Base-by-base conservation (phyloP, 2,888 invertebrate genomes). In the Epinotia brunnichana region DNA sequence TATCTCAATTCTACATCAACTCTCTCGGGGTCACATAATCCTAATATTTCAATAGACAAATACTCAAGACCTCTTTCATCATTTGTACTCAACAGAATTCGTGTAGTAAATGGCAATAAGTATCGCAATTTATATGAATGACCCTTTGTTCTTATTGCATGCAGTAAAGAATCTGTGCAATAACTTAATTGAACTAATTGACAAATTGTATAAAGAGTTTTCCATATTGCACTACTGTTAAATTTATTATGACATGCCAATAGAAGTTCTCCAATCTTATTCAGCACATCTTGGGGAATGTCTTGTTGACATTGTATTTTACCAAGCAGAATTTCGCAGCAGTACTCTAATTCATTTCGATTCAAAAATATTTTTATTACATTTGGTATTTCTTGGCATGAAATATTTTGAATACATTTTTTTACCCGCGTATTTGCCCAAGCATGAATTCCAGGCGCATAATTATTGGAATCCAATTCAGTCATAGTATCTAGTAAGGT, bases 1-100 rank as follows among this genome's bases (percentile, higher is more conserved):
- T 82, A 80, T 81, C 93, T 87, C 85, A 91, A 85, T 70, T 91
- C 89, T 11, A 86, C 81, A 81, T 93, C 91, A 41, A 81, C 80
- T 53, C 75, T 81, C 74, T 89, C 87, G 70, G 87, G 85, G 74
- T 89, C 80, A 81, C 87, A 83, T 53, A 92, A 76, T 35, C 76
- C 76, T 35, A 78, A 80, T 74, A 91, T 83, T 11, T 84, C 77
- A 69, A 82, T 78, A 24, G 85, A 83, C 68, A 92, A 75, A 48
- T 72, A 73, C 51, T 76, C 64, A 74, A 85, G 76, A 60, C 76
- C 68, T 21, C 78, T 74, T 53, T 78, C 44, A 72, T 82, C 73
- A 60, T 71, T 62, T 17, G 74, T 76, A 44, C 35, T 67, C 9
- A 44, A 35, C 73, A 83, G 76, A 51, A 85, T 74, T 80, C 81